Evolutionary conservation across 2,888 invertebrate genomes (phyloP).

Genomic region (Neoascia interrupta): DNA sequence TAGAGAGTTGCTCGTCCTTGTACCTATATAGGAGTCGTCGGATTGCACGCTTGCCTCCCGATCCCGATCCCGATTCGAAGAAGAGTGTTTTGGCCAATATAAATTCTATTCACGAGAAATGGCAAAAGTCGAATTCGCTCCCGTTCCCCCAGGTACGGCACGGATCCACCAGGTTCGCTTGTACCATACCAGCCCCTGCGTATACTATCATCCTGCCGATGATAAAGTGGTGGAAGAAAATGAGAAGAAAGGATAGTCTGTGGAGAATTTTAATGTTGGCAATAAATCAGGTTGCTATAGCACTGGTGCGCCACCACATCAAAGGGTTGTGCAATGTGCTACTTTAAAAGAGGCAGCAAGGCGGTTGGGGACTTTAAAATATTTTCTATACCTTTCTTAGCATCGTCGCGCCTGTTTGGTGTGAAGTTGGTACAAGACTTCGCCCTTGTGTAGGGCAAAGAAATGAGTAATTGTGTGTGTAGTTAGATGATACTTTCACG

Average conservation of each 20-base stretch:
- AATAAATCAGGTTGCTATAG: conserved; percentile 67
- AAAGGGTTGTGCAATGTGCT: no score
- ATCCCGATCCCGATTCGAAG: conserved; percentile 4
- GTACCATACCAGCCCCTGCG: background rate
- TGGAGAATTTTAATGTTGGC: conserved; percentile 66
- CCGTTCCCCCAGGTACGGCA: background rate
- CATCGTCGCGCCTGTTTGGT: no score
- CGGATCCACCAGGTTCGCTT: background rate
- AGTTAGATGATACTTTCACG: conserved; percentile 46
- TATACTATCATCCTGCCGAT: conserved; percentile 44
- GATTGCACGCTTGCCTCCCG: conserved; percentile 30
- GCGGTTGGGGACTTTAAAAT: no score
- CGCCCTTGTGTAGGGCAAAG: conserved; percentile 22
- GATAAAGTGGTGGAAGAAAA: conserved; percentile 57
- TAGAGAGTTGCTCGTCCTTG: conserved; percentile 22
- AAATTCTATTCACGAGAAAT: conserved; percentile 54
- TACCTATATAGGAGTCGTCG: no score
- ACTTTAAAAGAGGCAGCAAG: no score
- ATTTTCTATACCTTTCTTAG: no score
- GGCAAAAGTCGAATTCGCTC: conserved; percentile 25
- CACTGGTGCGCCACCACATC: conserved; percentile 42
- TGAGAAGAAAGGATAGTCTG: conserved; percentile 56
- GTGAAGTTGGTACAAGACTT: conserved; percentile 29
- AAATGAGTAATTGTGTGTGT: conserved; percentile 57
- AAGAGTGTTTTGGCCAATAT: conserved; percentile 16